Percentiles rank a stretch among this genome's conserved stretches.
These are phyloP conservation scores for Falco biarmicus DNA, from an alignment of 2,797 vertebrate species.

Conservation along the genomic window DNA sequence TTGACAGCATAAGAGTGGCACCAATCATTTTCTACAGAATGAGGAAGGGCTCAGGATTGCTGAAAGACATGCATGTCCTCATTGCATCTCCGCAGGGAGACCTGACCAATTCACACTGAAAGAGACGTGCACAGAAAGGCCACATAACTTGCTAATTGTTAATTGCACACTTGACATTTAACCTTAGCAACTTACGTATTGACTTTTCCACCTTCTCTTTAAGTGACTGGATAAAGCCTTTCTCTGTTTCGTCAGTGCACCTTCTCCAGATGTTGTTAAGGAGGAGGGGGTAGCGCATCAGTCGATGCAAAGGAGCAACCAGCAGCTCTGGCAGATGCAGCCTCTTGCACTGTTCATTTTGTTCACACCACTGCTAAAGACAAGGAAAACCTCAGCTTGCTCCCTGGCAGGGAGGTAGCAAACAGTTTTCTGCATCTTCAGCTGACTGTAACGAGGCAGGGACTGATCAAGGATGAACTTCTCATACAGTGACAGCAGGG, in stretches of 20 bases:
- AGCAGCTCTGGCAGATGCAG: slow-evolving; percentile 88
- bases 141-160: background rate
- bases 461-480: background rate
- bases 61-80: background rate
- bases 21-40: background rate
- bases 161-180: background rate
- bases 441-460: background rate
- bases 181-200: slow-evolving; percentile 82
- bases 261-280: slow-evolving; percentile 88
- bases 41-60: background rate
- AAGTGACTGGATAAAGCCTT: slow-evolving; percentile 76
- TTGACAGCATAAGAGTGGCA: background rate
- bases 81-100: background rate
- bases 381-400: background rate
- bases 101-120: background rate
- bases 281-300: slow-evolving; percentile 89
- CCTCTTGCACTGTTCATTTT: slow-evolving; percentile 84
- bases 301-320: slow-evolving; percentile 86
- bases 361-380: slow-evolving; percentile 87
- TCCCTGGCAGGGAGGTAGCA: background rate
- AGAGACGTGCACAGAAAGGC: background rate
- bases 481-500: background rate
- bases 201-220: slow-evolving; percentile 90
- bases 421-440: background rate
- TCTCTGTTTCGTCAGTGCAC: slow-evolving; percentile 76